phyloP scores from a whole-genome alignment of 1,140 invertebrate genomes.

The Drosophila insularis region DNA sequence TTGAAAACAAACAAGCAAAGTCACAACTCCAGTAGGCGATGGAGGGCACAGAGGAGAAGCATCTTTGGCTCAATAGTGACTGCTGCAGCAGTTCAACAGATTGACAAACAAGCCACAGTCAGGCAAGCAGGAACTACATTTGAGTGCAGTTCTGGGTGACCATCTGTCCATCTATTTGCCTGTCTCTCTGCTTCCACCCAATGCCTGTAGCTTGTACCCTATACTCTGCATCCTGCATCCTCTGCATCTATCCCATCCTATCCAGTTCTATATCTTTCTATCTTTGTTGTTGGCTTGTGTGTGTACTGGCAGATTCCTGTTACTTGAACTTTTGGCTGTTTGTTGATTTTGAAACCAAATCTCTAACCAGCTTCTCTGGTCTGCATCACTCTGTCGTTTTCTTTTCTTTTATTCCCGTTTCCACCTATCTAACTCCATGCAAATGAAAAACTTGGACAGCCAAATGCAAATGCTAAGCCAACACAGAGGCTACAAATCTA shows the following conservation, averaged over 20 bases:
- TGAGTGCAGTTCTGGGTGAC: conserved; percentile 42
- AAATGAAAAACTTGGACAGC: conserved; percentile 49
- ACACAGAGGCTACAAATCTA: conserved; percentile 18
- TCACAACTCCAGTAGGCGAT: conserved; percentile 64
- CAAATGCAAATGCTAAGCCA: conserved; percentile 38
- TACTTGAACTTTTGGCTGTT: conserved; percentile 44
- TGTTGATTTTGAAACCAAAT: conserved; percentile 49
- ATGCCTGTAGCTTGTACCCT: background rate
- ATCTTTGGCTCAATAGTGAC: conserved; percentile 42
- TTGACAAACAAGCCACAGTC: conserved; percentile 78
- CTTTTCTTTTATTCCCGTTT: background rate
- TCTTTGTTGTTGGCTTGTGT: conserved; percentile 12
- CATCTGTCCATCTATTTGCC: conserved; percentile 2
- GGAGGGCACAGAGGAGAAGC: conserved; percentile 52
- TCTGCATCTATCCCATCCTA: background rate
- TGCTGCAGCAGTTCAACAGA: conserved; percentile 60
- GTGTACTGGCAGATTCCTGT: conserved; percentile 48
- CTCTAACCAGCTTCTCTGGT: background rate
- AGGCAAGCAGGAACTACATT: conserved; percentile 72
- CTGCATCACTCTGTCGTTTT: background rate
- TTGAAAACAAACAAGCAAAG: conserved; percentile 9
- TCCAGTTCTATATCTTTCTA: background rate
- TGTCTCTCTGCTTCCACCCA: background rate
- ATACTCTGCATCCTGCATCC: background rate
- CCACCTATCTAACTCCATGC: conserved; percentile 15